phyloP scores from a whole-genome alignment of 2,113 vertebrate species.

The Cavia porcellus region DNA sequence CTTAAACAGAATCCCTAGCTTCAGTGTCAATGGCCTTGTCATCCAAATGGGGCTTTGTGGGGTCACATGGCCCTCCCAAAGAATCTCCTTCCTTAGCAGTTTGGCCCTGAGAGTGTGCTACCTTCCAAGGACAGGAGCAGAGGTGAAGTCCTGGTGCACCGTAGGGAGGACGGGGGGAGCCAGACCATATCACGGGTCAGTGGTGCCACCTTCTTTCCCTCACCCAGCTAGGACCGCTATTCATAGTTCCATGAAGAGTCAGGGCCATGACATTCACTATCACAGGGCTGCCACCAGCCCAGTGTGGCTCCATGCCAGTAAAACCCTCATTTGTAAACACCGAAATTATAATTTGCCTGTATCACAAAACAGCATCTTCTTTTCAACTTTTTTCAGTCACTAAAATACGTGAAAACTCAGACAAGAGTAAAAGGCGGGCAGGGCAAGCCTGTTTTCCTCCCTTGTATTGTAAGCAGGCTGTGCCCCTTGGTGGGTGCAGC shows the following conservation, averaged over 20 bases:
- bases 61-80: fast-evolving
- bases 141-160: fast-evolving
- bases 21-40: fast-evolving
- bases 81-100: fast-evolving
- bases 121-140: fast-evolving
- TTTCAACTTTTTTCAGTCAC: neutral
- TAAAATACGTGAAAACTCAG: neutral
- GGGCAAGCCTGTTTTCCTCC: too few species aligned
- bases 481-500: too few species aligned
- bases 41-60: neutral
- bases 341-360: neutral
- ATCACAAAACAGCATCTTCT: neutral
- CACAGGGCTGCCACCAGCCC: neutral
- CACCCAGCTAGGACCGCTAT: fast-evolving
- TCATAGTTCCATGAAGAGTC: fast-evolving
- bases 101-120: fast-evolving
- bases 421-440: too few species aligned
- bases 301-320: fast-evolving
- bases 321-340: neutral
- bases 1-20: neutral
- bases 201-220: fast-evolving
- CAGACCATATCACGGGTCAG: fast-evolving
- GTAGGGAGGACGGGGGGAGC: neutral
- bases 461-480: too few species aligned
- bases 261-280: fast-evolving